Conservation (phyloP, 1,140 invertebrate genomes). For the Temnothorax curvispinosus region DNA sequence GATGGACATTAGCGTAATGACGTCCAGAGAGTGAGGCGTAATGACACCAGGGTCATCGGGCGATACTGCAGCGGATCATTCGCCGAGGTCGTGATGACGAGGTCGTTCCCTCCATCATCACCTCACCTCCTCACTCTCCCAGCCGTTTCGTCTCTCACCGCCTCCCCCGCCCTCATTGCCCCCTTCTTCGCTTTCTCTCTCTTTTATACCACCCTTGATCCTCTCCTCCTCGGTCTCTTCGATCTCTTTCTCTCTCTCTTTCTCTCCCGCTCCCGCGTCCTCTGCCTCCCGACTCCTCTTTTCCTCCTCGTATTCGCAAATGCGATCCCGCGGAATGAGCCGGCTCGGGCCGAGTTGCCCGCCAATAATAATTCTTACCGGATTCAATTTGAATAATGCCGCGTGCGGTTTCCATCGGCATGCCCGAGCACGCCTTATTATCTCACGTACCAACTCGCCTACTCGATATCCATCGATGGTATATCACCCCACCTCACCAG, state of each 20-base stretch:
- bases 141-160: constrained; percentile 61
- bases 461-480: constrained; percentile 82
- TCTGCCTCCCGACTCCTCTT: constrained; percentile 61
- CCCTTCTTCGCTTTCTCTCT: constrained; percentile 42
- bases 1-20: constrained; percentile 78
- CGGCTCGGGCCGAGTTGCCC: constrained; percentile 76
- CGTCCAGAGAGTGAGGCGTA: constrained; percentile 75
- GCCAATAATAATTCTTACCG: constrained; percentile 85
- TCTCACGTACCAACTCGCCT: constrained; percentile 83
- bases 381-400: constrained; percentile 86
- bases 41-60: constrained; percentile 77
- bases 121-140: constrained; percentile 49
- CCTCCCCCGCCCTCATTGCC: constrained; percentile 56
- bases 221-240: constrained; percentile 42
- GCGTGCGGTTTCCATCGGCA: constrained; percentile 84
- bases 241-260: neutral
- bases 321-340: constrained; percentile 79
- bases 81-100: constrained; percentile 74
- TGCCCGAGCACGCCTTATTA: constrained; percentile 84
- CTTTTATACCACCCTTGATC: constrained; percentile 9
- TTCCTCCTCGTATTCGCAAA: constrained; percentile 77
- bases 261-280: neutral
- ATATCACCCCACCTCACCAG: constrained; percentile 52
- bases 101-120: constrained; percentile 68
- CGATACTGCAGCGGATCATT: constrained; percentile 74